Evolutionary conservation across 1,140 invertebrate genomes (phyloP).

Genomic region (Periplaneta americana): DNA sequence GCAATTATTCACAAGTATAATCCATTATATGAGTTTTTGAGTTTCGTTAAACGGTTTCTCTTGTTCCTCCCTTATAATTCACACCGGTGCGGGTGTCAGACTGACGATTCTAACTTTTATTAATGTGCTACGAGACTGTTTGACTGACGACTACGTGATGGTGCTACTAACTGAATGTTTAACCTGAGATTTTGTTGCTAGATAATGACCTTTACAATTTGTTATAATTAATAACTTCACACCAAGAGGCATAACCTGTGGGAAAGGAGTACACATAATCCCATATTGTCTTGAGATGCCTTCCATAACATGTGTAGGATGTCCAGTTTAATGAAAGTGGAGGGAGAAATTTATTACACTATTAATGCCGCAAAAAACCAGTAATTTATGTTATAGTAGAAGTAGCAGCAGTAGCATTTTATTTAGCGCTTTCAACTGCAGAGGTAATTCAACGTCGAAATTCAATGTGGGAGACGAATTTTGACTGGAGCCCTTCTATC

Average conservation of each 20-base stretch:
- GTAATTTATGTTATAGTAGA: too few relatives aligned
- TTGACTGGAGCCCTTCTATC: too few relatives aligned
- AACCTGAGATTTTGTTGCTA: background rate
- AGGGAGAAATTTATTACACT: too few relatives aligned
- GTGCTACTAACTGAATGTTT: background rate
- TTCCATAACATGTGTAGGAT: too few relatives aligned
- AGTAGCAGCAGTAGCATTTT: too few relatives aligned
- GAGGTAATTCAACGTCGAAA: too few relatives aligned
- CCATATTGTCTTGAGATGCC: background rate
- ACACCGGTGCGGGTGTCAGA: background rate
- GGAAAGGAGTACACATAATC: background rate
- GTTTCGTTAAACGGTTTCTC: background rate
- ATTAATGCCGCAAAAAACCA: too few relatives aligned
- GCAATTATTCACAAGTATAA: background rate
- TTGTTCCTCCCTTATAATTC: background rate
- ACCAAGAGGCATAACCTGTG: background rate
- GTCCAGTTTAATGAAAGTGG: too few relatives aligned
- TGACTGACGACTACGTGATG: background rate
- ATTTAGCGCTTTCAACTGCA: too few relatives aligned
- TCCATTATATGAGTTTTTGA: background rate
- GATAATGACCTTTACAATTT: background rate
- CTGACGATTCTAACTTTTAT: background rate
- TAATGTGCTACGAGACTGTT: background rate
- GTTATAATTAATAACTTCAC: background rate
- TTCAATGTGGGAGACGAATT: too few relatives aligned